Evolutionary conservation across 2,797 vertebrate species (phyloP), one percentile per base, ranked within the genome.

Genomic region (Delichon dasypus): DNA sequence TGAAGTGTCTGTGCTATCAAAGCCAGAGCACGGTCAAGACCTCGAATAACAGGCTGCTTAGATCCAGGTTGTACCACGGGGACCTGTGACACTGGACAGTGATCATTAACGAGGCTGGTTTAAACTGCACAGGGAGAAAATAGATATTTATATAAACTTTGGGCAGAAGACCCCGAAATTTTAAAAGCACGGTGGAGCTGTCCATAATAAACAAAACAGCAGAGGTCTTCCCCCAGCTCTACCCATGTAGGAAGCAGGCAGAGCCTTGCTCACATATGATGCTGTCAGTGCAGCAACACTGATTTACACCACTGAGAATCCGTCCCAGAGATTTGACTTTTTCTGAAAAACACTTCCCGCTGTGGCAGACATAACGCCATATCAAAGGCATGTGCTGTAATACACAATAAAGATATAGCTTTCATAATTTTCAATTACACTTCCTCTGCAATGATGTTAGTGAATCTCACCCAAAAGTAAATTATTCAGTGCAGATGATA

Each of bases 401-500:
- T 97, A 97, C 96, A 95, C 95, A 97, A 96, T 97, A 94, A 97
- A 97, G 97, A 97, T 96, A 96, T 90, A 97, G 96, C 97, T 97
- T 98, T 97, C 93, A 96, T 97, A 97, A 97, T 98, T 98, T 98
- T 98, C 97, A 97, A 97, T 97, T 97, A 97, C 90, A 97, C 95
- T 97, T 97, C 96, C 97, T 97, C 96, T 97, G 96, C 95, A 97
- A 97, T 97, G 97, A 97, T 97, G 97, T 97, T 97, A 97, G 97
- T 73, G 83, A 97, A 97, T 97, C 96, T 97, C 96, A 97, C 97
- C 97, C 97, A 95, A 96, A 97, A 98, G 97, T 97, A 97, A 98
- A 97, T 98, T 97, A 98, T 97, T 97, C 96, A 96, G 92, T 97
- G 97, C 97, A 96, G 96, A 97, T 95, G 91, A 97, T 96, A 97